Evolutionary conservation across 2,888 invertebrate genomes (phyloP), one percentile per base, ranked within the genome.

Genomic region (Synergus umbraculus): DNA sequence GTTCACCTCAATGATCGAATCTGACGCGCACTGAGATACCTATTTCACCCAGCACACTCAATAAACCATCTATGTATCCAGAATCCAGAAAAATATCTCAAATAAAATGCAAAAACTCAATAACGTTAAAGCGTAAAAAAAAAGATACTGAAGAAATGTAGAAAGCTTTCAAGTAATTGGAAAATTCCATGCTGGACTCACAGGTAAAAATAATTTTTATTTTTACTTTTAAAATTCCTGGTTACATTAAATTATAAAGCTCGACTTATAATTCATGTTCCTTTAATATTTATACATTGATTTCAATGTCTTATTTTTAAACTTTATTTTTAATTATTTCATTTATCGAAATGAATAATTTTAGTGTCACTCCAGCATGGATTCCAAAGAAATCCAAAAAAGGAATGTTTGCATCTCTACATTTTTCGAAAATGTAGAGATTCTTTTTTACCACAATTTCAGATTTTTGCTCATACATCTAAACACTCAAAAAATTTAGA

Each of bases 31-130:
- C 29, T 29, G 49, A 69, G 29, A 37, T 46, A 69, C 46, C 69
- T 54, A 69, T 69, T 69, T 69, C 69, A 69, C 29, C 22, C 15
- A 69, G 46, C 44, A 69, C 69, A 69, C 69, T 69, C 69, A 69
- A 69, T 69, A 69, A 69, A 69, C 69, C 15, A 69, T 49, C 46
- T 69, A 54, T 69, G 49, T 18, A 18, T 58, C 58, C 58, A 58
- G 58, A 58, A 58, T 58, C n/a, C 18, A 58, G 58, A 58, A 18
- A 58, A 58, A 15, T 15, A 37, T 37, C 0, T 37, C 37, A 15
- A 49, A 49, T 49, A 15, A 49, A 49, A 49, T 15, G 49, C 49
- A 49, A 15, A 49, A 49, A 49, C 15, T 15, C 49, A 49, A 49
- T 49, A 49, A 49, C 49, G 7, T 5, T 15, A 49, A 49, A 49